phyloP scores from a whole-genome alignment of 2,888 invertebrate species.

The Polylopha cassiicola region DNA sequence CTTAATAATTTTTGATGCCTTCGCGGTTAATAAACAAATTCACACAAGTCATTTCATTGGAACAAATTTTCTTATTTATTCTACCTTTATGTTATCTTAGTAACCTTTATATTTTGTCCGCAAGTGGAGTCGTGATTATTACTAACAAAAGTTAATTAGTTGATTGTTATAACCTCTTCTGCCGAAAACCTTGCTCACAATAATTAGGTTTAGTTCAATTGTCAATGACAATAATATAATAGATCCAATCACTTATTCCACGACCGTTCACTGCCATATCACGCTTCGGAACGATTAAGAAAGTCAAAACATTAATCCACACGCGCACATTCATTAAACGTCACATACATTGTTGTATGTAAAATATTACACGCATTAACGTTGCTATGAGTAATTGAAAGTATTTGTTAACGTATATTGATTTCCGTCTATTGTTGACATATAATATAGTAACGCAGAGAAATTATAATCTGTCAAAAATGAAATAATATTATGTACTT shows the following conservation, averaged over 20 bases:
- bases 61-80: no score
- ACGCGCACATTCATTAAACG: constrained; percentile 14
- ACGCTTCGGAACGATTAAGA: constrained; percentile 17
- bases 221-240: constrained; percentile 20
- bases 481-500: no score
- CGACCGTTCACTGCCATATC: constrained; percentile 20
- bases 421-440: no score
- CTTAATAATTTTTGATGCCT: no score
- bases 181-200: constrained; percentile 19
- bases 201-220: constrained; percentile 20
- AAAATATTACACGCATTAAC: constrained; percentile 14
- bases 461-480: no score
- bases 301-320: constrained; percentile 22
- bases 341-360: constrained; percentile 6
- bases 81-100: no score
- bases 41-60: no score
- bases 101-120: no score
- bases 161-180: constrained; percentile 18
- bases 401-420: constrained; percentile 6
- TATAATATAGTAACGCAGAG: no score
- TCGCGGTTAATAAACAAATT: no score
- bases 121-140: constrained; percentile 22
- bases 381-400: constrained; percentile 13
- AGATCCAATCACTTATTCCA: constrained; percentile 21
- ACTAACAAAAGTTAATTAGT: constrained; percentile 19